Base-by-base conservation (phyloP, 2,888 invertebrate species). In the Ennomos erosarius region DNA sequence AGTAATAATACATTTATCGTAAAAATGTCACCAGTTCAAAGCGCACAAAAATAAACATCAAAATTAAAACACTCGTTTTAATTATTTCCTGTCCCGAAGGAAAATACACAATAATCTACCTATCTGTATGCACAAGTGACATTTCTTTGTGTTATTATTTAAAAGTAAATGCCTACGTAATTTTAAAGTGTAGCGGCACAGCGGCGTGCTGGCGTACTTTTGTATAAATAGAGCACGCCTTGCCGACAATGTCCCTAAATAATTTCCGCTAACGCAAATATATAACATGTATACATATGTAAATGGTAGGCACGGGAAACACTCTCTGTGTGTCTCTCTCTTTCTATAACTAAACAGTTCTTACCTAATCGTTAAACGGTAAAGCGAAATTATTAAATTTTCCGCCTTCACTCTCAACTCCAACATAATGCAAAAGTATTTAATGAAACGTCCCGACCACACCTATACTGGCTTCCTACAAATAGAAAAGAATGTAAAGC, bases 71-170 rank as follows among this genome's bases (percentile, higher is more conserved):
- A 35, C 42, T 50, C 39, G 54, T 61, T 63, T 71, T 74, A 74
- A 75, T 77, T 71, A 70, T 73, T 76, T 74, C 76, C 73, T 73
- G 70, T 66, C 64, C 55, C 37, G 49, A 52, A 42, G 44, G 56
- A 62, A 58, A 53, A 55, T 62, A 61, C 55, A 57, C 56, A 57
- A 62, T 66, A 50, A 61, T 55, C 50, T 45, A 53, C 59, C 55
- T 57, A 57, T 60, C 39, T 43, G 51, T 59, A 56, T 48, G 50
- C 52, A 48, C 46, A 55, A 46, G 46, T 52, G 60, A 47, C 55
- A 48, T 49, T 60, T 51, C 68, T 68, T 68, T 66, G 68, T 68
- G 52, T 44, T 38, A 37, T 43, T 9, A 38, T 55, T 40, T 50
- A 51, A 46, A 64, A 66, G 64, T 61, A 64, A 63, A 62, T 52